Percentiles rank a stretch among this genome's conserved stretches.
Conservation (phyloP, 2,797 vertebrate species). For the Centroberyx gerrardi region DNA sequence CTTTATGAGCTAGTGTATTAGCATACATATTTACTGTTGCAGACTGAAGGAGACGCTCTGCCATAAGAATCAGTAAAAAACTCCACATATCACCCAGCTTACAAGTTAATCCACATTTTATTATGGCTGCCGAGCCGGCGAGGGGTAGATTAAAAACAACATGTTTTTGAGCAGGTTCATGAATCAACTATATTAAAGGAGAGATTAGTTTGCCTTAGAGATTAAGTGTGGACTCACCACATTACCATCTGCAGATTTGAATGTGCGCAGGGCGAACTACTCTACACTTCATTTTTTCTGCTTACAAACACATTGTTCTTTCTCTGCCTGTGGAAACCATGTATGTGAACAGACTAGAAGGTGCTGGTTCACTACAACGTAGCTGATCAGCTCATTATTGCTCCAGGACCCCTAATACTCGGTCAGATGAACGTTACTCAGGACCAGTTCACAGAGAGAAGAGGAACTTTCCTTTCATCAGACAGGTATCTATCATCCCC, state of each 20-base stretch:
- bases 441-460: neutral
- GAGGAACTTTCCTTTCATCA: slow-evolving; percentile 20
- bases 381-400: slow-evolving; percentile 5
- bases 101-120: slow-evolving; percentile 88
- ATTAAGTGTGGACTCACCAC: slow-evolving; percentile 76
- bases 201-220: slow-evolving; percentile 85
- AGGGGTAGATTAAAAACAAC: slow-evolving; percentile 88
- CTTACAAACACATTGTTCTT: slow-evolving; percentile 16
- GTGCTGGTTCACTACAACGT: slow-evolving; percentile 23
- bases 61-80: slow-evolving; percentile 63
- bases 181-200: slow-evolving; percentile 86
- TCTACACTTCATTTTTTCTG: slow-evolving; percentile 29
- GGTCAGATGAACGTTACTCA: slow-evolving; percentile 11
- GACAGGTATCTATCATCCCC: slow-evolving; percentile 2
- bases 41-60: slow-evolving; percentile 66
- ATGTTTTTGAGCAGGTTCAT: slow-evolving; percentile 84
- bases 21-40: slow-evolving; percentile 85
- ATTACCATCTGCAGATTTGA: slow-evolving; percentile 74
- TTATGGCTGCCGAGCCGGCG: slow-evolving; percentile 82
- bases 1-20: slow-evolving; percentile 82
- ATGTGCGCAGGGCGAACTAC: slow-evolving; percentile 34
- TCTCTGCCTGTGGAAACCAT: slow-evolving; percentile 17
- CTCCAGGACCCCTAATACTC: slow-evolving; percentile 5
- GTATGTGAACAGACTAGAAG: slow-evolving; percentile 15
- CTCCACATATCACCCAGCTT: slow-evolving; percentile 78